Percentiles rank a stretch among this genome's conserved stretches.
phyloP scores from a whole-genome alignment of 2,888 invertebrate genomes.

The Iphiclides podalirius region DNA sequence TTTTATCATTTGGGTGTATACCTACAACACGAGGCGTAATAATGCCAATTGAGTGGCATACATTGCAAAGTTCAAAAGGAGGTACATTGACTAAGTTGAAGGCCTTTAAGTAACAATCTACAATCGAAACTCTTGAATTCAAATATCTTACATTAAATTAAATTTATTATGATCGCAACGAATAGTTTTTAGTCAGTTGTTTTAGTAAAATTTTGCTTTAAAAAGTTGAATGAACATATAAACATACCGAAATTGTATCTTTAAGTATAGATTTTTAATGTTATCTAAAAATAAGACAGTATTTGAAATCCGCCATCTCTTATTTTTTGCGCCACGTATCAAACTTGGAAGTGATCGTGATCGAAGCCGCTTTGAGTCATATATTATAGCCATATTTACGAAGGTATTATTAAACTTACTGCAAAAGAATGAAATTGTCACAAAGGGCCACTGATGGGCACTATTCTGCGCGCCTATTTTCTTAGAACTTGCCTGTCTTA shows the following conservation, averaged over 20 bases:
- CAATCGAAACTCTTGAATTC: not conserved
- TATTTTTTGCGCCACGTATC: constrained; percentile 34
- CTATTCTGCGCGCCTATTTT: constrained; percentile 33
- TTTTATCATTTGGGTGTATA: constrained; percentile 7
- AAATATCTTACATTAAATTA: not conserved
- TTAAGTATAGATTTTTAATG: too few species aligned
- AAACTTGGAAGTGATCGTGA: constrained; percentile 43
- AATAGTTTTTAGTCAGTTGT: not conserved
- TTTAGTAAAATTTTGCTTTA: not conserved
- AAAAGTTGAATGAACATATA: too few species aligned
- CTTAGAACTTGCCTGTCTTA: constrained; percentile 31
- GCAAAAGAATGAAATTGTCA: constrained; percentile 47
- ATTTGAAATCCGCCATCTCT: constrained; percentile 8
- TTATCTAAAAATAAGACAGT: not conserved
- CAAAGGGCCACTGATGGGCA: constrained; percentile 44
- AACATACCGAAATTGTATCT: too few species aligned
- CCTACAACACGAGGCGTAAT: not conserved
- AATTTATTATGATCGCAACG: not conserved
- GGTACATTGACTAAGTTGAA: not conserved
- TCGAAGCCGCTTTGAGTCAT: constrained; percentile 50
- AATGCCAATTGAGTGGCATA: not conserved
- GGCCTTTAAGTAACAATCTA: constrained; percentile 2
- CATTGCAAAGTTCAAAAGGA: constrained; percentile 9
- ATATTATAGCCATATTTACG: constrained; percentile 43
- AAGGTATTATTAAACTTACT: constrained; percentile 35